Evolutionary conservation across 2,888 invertebrate genomes (phyloP), one percentile per base, ranked within the genome.

Genomic region (Ormyrus rosae): DNA sequence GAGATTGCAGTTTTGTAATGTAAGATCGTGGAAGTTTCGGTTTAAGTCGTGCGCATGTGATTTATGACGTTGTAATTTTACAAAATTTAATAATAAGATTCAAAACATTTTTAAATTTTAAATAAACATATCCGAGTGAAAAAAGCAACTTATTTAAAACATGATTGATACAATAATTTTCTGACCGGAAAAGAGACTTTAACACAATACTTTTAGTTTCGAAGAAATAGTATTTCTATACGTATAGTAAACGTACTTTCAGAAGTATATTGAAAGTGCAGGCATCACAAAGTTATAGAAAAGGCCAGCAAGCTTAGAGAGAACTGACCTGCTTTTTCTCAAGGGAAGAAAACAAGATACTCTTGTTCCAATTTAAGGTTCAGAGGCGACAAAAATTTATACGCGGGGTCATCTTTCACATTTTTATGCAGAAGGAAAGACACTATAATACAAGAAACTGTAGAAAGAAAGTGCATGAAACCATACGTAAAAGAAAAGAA

Each of bases 321-420:
- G 58, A 51, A 50, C 46, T 76, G 76, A 63, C 69, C 76, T 11
- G 8, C 48, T 76, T 76, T 53, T 76, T 69, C 45, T 10, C 19
- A 5, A 11, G 19, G 58, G 61, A 61, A 76, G 73, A 64, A 75
- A 80, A 68, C 65, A 51, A 69, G 64, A 60, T 63, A 69, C 58
- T 78, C 73, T 81, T 58, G 74, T 73, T 61, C 70, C 70, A 70
- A 51, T 67, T 81, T 79, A 73, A 79, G 63, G 63, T 53, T 48
- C 65, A 73, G 78, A 81, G 69, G 70, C 63, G 64, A 81, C 74
- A 51, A 72, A 68, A 65, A 61, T 72, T n/a, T 53, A 45, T 53
- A 64, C 11, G 53, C 51, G 72, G 63, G 61, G 5, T 46, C 72
- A 63, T 60, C 71, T 71, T 34, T 72, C 11, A 61, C n/a, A 60